Conservation (phyloP, 2,797 vertebrate species). For the Oreochromis grahami region DNA sequence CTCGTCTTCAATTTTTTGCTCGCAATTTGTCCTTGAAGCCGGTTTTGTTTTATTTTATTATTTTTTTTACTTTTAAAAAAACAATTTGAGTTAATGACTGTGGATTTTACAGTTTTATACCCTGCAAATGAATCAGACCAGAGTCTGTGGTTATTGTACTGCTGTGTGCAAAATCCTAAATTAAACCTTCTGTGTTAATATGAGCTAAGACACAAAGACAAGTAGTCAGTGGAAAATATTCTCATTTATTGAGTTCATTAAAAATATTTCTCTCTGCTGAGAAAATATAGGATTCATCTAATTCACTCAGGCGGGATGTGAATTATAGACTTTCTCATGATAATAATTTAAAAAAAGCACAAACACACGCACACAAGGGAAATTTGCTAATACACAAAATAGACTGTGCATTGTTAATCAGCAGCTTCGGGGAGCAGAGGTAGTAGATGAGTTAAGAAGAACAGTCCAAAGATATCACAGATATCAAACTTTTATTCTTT, state of each 20-base stretch:
- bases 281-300: background rate
- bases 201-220: background rate
- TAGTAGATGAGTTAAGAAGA: background rate
- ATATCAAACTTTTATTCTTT: background rate
- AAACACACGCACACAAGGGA: background rate
- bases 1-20: background rate
- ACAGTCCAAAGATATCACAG: background rate
- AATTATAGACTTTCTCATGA: background rate
- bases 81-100: background rate
- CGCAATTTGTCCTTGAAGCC: background rate
- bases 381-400: constrained; percentile 18
- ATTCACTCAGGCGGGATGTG: background rate
- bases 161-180: background rate
- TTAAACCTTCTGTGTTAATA: background rate
- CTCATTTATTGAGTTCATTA: constrained; percentile 37
- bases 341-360: background rate
- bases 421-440: constrained; percentile 6
- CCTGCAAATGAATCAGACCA: background rate
- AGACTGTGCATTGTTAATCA: constrained; percentile 6
- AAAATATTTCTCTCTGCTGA: background rate
- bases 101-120: background rate
- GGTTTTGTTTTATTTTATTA: background rate
- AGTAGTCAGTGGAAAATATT: constrained; percentile 24
- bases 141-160: background rate
- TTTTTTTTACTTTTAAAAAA: background rate